Evolutionary conservation across 2,113 vertebrate genomes (phyloP).

Genomic region (Phodopus roborovskii): DNA sequence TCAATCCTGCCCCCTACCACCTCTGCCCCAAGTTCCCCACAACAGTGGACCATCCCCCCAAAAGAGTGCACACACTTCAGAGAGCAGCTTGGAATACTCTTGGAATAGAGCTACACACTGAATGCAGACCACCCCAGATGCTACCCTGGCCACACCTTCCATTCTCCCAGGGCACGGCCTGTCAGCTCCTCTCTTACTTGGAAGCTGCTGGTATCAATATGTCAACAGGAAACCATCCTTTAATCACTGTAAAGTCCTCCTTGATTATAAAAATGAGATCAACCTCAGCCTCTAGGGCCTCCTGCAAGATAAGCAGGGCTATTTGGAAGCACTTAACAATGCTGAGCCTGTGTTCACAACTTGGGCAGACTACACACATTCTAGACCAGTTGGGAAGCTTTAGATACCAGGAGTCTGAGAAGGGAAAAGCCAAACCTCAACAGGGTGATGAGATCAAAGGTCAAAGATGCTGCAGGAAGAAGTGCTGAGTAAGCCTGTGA

Average conservation of each 20-base stretch:
- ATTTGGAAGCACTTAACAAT: slow-evolving; percentile 77
- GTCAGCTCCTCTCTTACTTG: slow-evolving; percentile 78
- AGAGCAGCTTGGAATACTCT: neutral
- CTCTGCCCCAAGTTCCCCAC: neutral
- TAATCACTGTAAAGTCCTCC: slow-evolving; percentile 82
- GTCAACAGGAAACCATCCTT: slow-evolving; percentile 83
- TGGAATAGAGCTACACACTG: neutral
- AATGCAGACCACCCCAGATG: slow-evolving; percentile 48
- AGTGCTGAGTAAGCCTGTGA: neutral
- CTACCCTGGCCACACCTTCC: neutral
- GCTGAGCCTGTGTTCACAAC: slow-evolving; percentile 43
- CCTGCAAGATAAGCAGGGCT: slow-evolving; percentile 75
- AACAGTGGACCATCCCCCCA: neutral
- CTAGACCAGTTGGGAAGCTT: slow-evolving; percentile 51
- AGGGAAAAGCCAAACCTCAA: neutral
- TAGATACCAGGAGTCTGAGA: slow-evolving; percentile 56
- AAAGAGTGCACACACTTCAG: neutral
- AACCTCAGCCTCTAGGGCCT: slow-evolving; percentile 62
- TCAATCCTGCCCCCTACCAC: neutral
- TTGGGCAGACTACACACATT: slow-evolving; percentile 77
- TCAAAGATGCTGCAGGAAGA: neutral
- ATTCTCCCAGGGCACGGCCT: slow-evolving; percentile 69
- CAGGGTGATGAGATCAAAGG: rapidly evolving
- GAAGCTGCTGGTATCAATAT: slow-evolving; percentile 79
- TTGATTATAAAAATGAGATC: slow-evolving; percentile 83